phyloP scores from a whole-genome alignment of 1,140 invertebrate genomes.

The Drosophila persimilis region DNA sequence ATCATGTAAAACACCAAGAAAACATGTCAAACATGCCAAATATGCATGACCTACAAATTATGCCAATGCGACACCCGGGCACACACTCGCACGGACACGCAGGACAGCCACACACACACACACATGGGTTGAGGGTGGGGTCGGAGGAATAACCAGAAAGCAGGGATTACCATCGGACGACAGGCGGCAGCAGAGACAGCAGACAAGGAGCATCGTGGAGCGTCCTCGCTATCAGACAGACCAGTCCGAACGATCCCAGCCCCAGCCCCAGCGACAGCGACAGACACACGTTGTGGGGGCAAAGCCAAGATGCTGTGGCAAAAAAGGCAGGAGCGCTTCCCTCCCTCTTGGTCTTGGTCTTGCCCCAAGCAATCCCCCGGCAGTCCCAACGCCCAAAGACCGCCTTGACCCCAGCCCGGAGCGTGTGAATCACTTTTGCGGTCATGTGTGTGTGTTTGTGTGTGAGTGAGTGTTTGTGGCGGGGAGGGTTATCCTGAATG shows the following conservation, averaged over 20 bases:
- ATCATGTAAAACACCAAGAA: constrained; percentile 75
- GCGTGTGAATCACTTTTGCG: constrained; percentile 56
- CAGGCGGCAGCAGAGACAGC: constrained; percentile 11
- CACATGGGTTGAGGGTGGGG: background rate
- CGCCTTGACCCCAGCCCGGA: constrained; percentile 36
- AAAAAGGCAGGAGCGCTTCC: too few species aligned
- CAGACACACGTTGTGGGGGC: too few species aligned
- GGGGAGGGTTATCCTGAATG: constrained; percentile 8
- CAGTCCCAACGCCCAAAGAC: too few species aligned
- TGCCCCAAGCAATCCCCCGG: too few species aligned
- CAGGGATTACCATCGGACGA: constrained; percentile 28
- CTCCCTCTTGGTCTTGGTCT: too few species aligned
- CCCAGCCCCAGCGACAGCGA: background rate
- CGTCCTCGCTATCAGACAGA: constrained; percentile 8
- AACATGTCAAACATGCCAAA: constrained; percentile 80
- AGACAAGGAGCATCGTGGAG: constrained; percentile 4
- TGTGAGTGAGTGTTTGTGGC: constrained; percentile 7
- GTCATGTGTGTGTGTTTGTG: constrained; percentile 23
- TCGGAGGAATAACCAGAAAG: constrained; percentile 33
- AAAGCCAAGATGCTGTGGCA: too few species aligned
- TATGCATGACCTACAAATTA: constrained; percentile 79
- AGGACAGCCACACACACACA: constrained; percentile 4
- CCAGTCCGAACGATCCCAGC: constrained; percentile 2
- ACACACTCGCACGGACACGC: constrained; percentile 2
- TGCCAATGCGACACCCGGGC: constrained; percentile 62